Evolutionary conservation across 2,797 vertebrate genomes (phyloP), one percentile per base, ranked within the genome.

Genomic region (Syncerus caffer): DNA sequence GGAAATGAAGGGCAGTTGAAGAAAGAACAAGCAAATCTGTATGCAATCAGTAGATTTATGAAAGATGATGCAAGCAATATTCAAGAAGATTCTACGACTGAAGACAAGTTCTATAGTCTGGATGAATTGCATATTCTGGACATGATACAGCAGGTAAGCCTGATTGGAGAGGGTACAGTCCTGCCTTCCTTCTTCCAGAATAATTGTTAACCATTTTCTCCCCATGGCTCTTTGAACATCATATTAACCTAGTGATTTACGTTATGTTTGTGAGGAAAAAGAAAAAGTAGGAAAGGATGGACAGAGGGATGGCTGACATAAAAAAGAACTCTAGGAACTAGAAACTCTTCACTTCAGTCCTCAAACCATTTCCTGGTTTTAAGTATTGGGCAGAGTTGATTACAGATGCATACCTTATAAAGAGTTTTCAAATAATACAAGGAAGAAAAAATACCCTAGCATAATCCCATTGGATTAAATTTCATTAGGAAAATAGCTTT

Each of bases 111-210:
- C 71, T 98, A 82, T 74, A 97, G 94, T 82, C 95, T 98, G 85
- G 97, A 97, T 90, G 98, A 98, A 53, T 7, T 97, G 50, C 97
- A 98, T 62, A 85, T 97, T 92, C 85, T 97, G 84, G 96, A 97
- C 62, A 96, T 98, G 95, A 94, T 97, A 85, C 97, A 98, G 29
- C 98, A 98, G 96, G 98, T 98, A 95, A 96, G 87, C 45, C 38
- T 86, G n/a, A 82, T 0, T 64, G 29, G 38, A 94, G 11, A 89
- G 34, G 25, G n/a, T 19, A 27, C 27, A 64, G 7, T 17, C 38
- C 50, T 67, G 8, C 34, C 17, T 90, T 50, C n/a, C 17, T 78
- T 86, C 10, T 92, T 93, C 16, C 16, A 78, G 94, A 89, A 88
- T 9, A 78, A 14, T 71, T 93, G 23, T 53, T 87, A 83, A 62